These are phyloP conservation scores for Dolichomitus sp. DNA, from an alignment of 2,888 invertebrate genomes.

Conservation along the genomic window DNA sequence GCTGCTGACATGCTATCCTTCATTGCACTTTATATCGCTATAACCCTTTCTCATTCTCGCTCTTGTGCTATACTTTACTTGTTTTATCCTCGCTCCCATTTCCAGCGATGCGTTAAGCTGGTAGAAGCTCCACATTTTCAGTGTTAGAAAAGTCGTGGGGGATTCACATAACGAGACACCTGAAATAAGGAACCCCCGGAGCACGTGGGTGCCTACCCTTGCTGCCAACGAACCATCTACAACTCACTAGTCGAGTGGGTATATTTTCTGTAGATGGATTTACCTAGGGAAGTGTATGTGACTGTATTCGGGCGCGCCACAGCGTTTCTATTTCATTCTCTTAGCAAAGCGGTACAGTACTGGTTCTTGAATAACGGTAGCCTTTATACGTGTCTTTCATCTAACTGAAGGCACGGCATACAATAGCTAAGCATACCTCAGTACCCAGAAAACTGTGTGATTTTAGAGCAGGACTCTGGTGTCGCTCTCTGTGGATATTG, in stretches of 20 bases:
- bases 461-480: background rate
- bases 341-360: background rate
- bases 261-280: background rate
- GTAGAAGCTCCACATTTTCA: constrained; percentile 26
- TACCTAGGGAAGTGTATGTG: background rate
- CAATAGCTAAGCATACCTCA: background rate
- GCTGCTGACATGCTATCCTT: constrained; percentile 11
- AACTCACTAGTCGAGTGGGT: constrained; percentile 7
- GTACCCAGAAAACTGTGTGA: background rate
- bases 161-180: constrained; percentile 71
- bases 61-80: background rate
- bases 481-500: constrained; percentile 1
- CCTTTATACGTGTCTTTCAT: constrained; percentile 13
- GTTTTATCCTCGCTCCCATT: constrained; percentile 11
- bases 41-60: constrained; percentile 32
- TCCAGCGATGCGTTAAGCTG: constrained; percentile 32
- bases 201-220: constrained; percentile 51
- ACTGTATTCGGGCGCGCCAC: constrained; percentile 1
- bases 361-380: constrained; percentile 5
- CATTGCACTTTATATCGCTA: constrained; percentile 41
- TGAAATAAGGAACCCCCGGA: constrained; percentile 71
- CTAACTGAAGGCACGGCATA: background rate
- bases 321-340: constrained; percentile 46
- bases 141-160: constrained; percentile 50
- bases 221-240: constrained; percentile 18